phyloP scores from a whole-genome alignment of 1,140 invertebrate genomes.

The Penaeus indicus region DNA sequence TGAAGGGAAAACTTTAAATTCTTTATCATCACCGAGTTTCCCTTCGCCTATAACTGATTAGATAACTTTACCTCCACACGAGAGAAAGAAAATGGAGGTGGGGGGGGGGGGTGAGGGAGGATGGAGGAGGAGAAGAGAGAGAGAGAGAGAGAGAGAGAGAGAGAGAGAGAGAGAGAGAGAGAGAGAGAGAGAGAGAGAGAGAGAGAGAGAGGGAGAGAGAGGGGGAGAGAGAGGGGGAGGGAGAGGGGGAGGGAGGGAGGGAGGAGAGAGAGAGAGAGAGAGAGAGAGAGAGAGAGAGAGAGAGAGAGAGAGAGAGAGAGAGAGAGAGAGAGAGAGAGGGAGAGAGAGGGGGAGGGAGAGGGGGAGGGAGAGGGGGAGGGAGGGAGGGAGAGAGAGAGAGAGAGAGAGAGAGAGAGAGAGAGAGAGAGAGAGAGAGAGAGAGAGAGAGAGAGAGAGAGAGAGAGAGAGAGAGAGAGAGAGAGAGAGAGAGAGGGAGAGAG shows the following conservation, averaged over 20 bases:
- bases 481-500: constrained; percentile 28
- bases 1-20: too few species aligned
- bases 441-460: constrained; percentile 30
- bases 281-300: constrained; percentile 12
- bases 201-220: background rate
- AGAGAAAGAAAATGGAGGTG: too few species aligned
- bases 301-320: constrained; percentile 15
- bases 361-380: background rate
- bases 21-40: too few species aligned
- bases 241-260: too few species aligned
- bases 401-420: background rate
- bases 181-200: background rate
- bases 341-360: constrained; percentile 27
- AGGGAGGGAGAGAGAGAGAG: constrained; percentile 15
- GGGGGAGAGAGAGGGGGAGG: background rate
- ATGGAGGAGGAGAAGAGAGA: too few species aligned
- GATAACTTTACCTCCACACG: too few species aligned
- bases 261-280: background rate
- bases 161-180: too few species aligned
- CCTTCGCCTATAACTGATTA: too few species aligned
- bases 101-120: too few species aligned
- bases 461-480: constrained; percentile 12
- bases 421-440: constrained; percentile 14
- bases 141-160: too few species aligned
- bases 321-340: background rate